Base-by-base conservation (phyloP, 23 tunicate species). In the Phallusia fumigata region DNA sequence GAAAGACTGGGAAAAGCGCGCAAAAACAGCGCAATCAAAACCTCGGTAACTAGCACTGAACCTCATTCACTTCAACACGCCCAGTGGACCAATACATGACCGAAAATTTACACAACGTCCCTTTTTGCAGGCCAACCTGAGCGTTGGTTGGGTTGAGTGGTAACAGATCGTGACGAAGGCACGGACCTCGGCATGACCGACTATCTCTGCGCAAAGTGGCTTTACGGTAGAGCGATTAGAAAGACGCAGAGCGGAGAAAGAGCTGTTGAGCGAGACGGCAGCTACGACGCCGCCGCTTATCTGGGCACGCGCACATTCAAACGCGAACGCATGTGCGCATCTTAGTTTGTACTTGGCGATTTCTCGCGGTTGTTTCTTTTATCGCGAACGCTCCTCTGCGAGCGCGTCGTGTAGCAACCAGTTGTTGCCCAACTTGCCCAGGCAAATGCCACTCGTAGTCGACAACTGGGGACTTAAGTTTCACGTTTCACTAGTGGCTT, bases 291-390 rank as follows among this genome's bases (percentile, higher is more conserved):
- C 35, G 78, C 78, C 47, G 50, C 47, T 45, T 77, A 40, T 40
- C 44, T 30, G 33, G 80, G 80, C 80, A 45, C 77, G 80, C 53
- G 53, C 80, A 40, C 80, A 77, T 45, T 33, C 80, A 77, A 36
- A 40, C 44, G 80, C 31, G 18, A 18, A 19, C 53, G 53, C 80
- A 58, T 58, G 53, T 26, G 52, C 53, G 53, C 80, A 58, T 58
- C 69, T 58, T 58, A 22, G 69, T 58, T 21, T 24, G 26, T 58
- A 58, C 69, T 21, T 21, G 69, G 8, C 47, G 69, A 58, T 58
- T 58, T 58, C 69, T 58, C 69, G 69, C 69, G 69, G 3, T 24
- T 22, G 69, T 58, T 58, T 58, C 69, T 58, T 58, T 16, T 58
- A 58, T 58, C 13, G 28, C 69, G 69, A 58, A 21, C 16, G 69